These are phyloP conservation scores for Nesidiocoris tenuis DNA, from an alignment of 2,888 invertebrate genomes.

Conservation along the genomic window DNA sequence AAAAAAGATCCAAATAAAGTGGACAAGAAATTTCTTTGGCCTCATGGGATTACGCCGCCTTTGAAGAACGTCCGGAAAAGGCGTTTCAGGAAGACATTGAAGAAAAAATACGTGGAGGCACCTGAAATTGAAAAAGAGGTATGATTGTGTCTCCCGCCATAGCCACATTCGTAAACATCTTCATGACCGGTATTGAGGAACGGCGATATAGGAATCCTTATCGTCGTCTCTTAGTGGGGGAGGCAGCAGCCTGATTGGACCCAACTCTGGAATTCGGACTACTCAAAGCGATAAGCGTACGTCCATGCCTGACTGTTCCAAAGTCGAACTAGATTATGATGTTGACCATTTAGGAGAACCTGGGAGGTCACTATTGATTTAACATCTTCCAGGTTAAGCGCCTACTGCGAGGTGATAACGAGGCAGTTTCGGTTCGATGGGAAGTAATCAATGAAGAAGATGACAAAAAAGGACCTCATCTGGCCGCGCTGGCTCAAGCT, in stretches of 20 bases:
- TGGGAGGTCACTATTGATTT: too few species aligned
- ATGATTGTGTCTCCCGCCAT: too few species aligned
- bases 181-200: too few species aligned
- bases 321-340: too few species aligned
- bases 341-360: too few species aligned
- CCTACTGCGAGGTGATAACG: slow-evolving; percentile 85
- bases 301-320: too few species aligned
- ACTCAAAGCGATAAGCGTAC: too few species aligned
- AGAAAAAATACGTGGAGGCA: slow-evolving; percentile 95
- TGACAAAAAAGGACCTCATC: slow-evolving; percentile 57
- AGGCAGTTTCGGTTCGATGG: slow-evolving; percentile 84
- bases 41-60: slow-evolving; percentile 94
- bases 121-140: slow-evolving; percentile 96
- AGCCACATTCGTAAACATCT: too few species aligned
- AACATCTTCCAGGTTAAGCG: slow-evolving; percentile 69
- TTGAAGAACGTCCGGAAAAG: slow-evolving; percentile 91
- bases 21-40: slow-evolving; percentile 90
- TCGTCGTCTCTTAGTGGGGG: too few species aligned
- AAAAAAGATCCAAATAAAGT: slow-evolving; percentile 81
- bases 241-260: too few species aligned
- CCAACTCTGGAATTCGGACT: too few species aligned
- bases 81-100: slow-evolving; percentile 89
- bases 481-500: slow-evolving; percentile 18
- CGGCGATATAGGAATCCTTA: too few species aligned
- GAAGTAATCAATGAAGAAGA: slow-evolving; percentile 88